phyloP scores from a whole-genome alignment of 2,888 invertebrate species.

The Cephus pulcher region DNA sequence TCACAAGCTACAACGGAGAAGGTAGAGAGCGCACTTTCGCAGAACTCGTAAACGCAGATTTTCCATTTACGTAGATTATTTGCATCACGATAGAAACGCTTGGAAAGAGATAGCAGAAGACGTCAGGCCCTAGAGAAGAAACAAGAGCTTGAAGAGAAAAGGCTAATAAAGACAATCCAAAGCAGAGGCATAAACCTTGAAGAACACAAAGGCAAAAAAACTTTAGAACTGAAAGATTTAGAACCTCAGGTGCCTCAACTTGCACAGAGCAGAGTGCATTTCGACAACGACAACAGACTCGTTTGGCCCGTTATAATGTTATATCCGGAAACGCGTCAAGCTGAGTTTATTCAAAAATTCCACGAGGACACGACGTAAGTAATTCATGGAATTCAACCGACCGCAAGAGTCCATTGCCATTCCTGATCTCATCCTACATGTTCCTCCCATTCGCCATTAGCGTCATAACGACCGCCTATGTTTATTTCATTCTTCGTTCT shows the following conservation, averaged over 20 bases:
- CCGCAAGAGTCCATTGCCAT: not conserved
- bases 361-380: conserved; percentile 77
- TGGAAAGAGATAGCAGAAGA: conserved; percentile 70
- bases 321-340: conserved; percentile 89
- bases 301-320: conserved; percentile 90
- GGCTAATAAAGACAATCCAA: conserved; percentile 66
- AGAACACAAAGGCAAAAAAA: conserved; percentile 67
- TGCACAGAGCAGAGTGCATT: conserved; percentile 73
- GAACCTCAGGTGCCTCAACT: conserved; percentile 77
- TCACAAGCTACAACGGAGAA: conserved; percentile 68
- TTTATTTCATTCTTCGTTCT: not conserved
- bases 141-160: conserved; percentile 64
- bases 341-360: conserved; percentile 88
- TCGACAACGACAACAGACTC: conserved; percentile 72
- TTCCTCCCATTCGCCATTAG: not conserved
- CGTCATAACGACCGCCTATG: not conserved
- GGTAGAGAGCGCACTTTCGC: conserved; percentile 54
- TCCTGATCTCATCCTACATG: not conserved
- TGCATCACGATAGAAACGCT: conserved; percentile 63
- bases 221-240: conserved; percentile 68
- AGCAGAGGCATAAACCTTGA: conserved; percentile 64
- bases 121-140: conserved; percentile 67
- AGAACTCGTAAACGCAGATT: not conserved
- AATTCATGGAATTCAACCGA: not conserved
- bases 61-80: not conserved